Conservation (phyloP, 1,140 invertebrate genomes). For the Bombus polaris region DNA sequence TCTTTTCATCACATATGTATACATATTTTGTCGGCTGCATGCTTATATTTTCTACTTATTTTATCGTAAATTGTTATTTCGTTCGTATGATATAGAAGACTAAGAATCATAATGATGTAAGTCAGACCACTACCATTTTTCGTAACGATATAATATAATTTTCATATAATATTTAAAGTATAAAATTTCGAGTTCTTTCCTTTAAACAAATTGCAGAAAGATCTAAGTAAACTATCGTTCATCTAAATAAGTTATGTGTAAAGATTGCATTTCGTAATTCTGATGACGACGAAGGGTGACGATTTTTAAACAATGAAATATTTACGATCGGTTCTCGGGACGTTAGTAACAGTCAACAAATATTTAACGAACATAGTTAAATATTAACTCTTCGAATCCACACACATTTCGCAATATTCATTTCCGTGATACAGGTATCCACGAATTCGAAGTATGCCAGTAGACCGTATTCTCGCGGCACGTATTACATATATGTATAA, state of each 20-base stretch:
- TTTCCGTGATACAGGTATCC: slow-evolving; percentile 46
- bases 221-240: too few relatives aligned
- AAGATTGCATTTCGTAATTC: neutral
- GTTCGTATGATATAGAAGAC: too few relatives aligned
- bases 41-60: too few relatives aligned
- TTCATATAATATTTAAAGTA: neutral
- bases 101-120: too few relatives aligned
- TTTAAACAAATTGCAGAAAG: neutral
- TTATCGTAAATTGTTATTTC: too few relatives aligned
- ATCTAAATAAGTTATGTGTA: neutral
- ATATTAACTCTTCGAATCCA: slow-evolving; percentile 59
- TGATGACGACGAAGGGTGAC: neutral
- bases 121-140: too few relatives aligned
- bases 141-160: too few relatives aligned
- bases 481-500: neutral
- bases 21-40: neutral
- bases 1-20: neutral
- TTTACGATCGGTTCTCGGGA: slow-evolving; percentile 54
- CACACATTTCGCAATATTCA: slow-evolving; percentile 25
- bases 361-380: slow-evolving; percentile 49
- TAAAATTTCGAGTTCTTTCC: neutral
- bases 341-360: slow-evolving; percentile 36
- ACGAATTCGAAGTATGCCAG: slow-evolving; percentile 48
- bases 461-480: neutral
- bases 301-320: slow-evolving; percentile 40